phyloP scores from a whole-genome alignment of 2,797 vertebrate genomes.

The Leucoraja ocellata region DNA sequence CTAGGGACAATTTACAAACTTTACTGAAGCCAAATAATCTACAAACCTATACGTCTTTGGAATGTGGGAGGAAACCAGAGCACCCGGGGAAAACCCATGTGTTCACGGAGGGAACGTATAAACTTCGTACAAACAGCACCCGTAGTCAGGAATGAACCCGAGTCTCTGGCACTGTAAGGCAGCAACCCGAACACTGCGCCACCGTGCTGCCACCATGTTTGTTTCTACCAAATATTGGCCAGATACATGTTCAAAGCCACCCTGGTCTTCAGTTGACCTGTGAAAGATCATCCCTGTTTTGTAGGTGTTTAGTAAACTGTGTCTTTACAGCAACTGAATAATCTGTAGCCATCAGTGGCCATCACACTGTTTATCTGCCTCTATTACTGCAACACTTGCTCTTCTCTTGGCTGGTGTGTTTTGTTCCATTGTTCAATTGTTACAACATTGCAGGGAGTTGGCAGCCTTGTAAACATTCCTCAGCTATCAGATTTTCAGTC shows the following conservation, averaged over 20 bases:
- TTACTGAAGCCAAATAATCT: no score
- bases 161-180: no score
- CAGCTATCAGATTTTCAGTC: conserved; percentile 29
- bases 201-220: no score
- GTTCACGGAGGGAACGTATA: no score
- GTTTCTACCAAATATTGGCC: no score
- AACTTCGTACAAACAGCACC: no score
- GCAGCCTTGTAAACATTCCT: conserved; percentile 13
- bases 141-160: no score
- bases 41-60: no score
- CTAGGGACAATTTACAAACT: no score
- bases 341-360: background rate
- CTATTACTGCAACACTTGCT: conserved; percentile 29
- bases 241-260: background rate
- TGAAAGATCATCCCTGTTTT: background rate
- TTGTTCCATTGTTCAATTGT: conserved; percentile 27
- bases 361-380: conserved; percentile 28
- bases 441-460: conserved; percentile 35
- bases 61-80: no score
- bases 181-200: no score
- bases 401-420: conserved; percentile 14
- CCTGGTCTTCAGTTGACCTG: background rate
- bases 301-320: background rate
- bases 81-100: no score
- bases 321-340: background rate